Conservation (phyloP, 2,797 vertebrate species). For the Lepus townsendii region DNA sequence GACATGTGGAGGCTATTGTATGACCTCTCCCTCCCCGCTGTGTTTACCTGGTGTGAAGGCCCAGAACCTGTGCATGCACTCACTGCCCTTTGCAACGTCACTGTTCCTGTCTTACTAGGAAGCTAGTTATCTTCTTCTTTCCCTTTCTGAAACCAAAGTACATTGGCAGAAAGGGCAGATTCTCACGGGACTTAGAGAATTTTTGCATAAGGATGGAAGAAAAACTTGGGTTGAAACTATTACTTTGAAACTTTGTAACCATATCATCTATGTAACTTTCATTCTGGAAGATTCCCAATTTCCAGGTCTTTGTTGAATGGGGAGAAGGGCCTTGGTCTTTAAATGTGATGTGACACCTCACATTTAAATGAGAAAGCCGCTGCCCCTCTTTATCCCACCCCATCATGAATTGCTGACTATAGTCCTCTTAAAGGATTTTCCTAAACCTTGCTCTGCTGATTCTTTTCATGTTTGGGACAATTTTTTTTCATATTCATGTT, state of each 20-base stretch:
- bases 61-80: not conserved
- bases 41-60: not conserved
- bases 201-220: not conserved
- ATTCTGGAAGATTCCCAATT: conserved; percentile 32
- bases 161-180: not conserved
- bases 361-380: not conserved
- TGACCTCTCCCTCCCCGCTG: not conserved
- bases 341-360: not conserved
- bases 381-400: not conserved
- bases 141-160: conserved; percentile 42
- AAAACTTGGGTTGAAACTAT: not conserved
- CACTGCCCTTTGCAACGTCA: not conserved
- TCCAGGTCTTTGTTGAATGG: not conserved
- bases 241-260: not conserved
- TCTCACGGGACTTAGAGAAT: not conserved
- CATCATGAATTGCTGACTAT: not conserved
- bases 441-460: not conserved
- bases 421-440: not conserved
- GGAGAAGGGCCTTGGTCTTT: not conserved
- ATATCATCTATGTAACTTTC: not conserved
- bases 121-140: not conserved
- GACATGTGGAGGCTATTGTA: not conserved
- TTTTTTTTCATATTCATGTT: not conserved
- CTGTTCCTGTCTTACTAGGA: not conserved
- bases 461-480: not conserved